Base-by-base conservation (phyloP, 2,888 invertebrate species). In the Xestia c-nigrum region DNA sequence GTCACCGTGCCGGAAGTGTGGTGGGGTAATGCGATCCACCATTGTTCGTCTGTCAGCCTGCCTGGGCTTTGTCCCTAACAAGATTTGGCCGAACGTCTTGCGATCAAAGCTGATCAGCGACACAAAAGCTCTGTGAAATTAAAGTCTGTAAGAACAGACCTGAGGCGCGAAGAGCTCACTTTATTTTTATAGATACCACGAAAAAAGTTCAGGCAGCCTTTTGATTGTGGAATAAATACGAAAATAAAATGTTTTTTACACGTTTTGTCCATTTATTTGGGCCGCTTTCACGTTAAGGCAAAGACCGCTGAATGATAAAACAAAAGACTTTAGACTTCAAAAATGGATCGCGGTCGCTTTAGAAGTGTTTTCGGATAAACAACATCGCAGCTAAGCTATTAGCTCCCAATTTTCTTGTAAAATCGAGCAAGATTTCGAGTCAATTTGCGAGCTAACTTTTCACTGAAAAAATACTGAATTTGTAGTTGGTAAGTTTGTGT, bases 1-100 rank as follows among this genome's bases (percentile, higher is more conserved):
- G 88, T 89, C 87, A 92, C 87, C 90, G 92, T 91, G 88, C 93
- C 94, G 95, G 95, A 95, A 95, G 91, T 87, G 90, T 90, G 88
- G 87, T 87, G 90, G 90, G 94, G 84, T 84, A 95, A 95, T 92
- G 89, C 88, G 94, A 96, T 94, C 92, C 90, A 88, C 88, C 88
- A 91, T 92, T 92, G 92, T 93, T 89, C 90, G 91, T 90, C 91
- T 88, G 90, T 87, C 90, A 85, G 87, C 84, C 88, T 79, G 90
- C 89, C 72, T 74, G 83, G 67, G 72, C 86, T 93, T 94, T 94
- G 92, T 94, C 90, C 92, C 85, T 95, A 95, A 95, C 94, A 92
- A 95, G 96, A 95, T 95, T 94, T 91, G 90, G 91, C 88, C 89
- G 90, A 90, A 88, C 89, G 84, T 85, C 87, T 88, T 87, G 78